A percentile compares a stretch with the other conserved stretches of the same genome.
Conservation (phyloP, 1,140 invertebrate species). For the Nixonia krombeini region DNA sequence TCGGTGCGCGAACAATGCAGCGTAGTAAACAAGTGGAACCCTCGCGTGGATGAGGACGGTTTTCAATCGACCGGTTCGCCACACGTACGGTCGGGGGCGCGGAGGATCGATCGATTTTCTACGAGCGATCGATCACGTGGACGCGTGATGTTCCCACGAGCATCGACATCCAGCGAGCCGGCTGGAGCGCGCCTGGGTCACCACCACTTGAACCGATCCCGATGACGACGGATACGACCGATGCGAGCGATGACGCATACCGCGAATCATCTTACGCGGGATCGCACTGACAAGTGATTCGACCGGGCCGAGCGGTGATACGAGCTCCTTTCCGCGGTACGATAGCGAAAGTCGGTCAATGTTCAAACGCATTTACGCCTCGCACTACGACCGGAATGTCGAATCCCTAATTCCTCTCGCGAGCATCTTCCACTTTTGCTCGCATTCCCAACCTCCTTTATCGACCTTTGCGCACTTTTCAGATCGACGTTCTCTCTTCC, state of each 20-base stretch:
- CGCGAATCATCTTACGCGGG: slow-evolving; percentile 58
- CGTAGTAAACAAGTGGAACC: too few species aligned
- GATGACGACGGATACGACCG: slow-evolving; percentile 49
- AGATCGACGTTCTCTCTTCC: too few species aligned
- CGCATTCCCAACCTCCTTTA: too few species aligned
- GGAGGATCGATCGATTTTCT: slow-evolving; percentile 41
- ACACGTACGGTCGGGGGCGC: too few species aligned
- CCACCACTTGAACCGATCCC: slow-evolving; percentile 62
- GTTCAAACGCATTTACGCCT: slow-evolving; percentile 29
- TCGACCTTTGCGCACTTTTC: too few species aligned
- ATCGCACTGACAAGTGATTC: slow-evolving; percentile 41
- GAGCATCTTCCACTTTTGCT: too few species aligned
- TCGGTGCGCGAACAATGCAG: slow-evolving; percentile 26
- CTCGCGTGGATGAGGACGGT: too few species aligned
- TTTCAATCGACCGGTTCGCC: too few species aligned
- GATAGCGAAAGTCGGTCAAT: slow-evolving; percentile 43
- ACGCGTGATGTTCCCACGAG: slow-evolving; percentile 59
- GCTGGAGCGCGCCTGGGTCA: slow-evolving; percentile 50
- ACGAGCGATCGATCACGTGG: slow-evolving; percentile 43
- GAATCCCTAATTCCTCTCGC: slow-evolving; percentile 20
- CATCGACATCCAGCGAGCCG: slow-evolving; percentile 19
- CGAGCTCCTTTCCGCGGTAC: slow-evolving; percentile 32
- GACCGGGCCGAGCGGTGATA: slow-evolving; percentile 27
- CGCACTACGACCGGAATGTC: slow-evolving; percentile 11
- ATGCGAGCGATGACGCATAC: slow-evolving; percentile 54